A percentile compares a stretch with the other conserved stretches of the same genome.
These are phyloP conservation scores for Holacanthella duospinosa DNA, from an alignment of 2,888 invertebrate species.

Conservation along the genomic window DNA sequence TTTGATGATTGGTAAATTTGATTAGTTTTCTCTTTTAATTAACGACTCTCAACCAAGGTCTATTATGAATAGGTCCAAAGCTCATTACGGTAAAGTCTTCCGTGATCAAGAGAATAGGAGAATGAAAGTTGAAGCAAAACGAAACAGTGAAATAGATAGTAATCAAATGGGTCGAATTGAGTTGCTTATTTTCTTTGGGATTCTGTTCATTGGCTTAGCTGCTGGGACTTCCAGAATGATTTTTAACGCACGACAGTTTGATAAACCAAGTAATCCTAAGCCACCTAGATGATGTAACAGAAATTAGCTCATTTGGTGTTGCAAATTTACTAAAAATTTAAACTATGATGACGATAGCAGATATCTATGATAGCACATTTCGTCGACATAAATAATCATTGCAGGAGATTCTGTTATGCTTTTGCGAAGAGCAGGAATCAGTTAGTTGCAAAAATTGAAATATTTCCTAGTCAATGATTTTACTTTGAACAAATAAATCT, in stretches of 20 bases:
- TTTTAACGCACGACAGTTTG: neutral
- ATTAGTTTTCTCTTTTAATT: neutral
- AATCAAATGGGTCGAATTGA: neutral
- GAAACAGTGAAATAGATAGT: neutral
- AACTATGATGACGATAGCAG: too few relatives aligned
- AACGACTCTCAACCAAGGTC: neutral
- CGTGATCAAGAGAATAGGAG: neutral
- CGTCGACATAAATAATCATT: too few relatives aligned
- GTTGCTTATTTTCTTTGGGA: neutral
- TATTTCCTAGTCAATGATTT: too few relatives aligned
- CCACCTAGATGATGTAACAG: too few relatives aligned
- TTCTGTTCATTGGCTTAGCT: neutral
- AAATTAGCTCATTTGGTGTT: too few relatives aligned
- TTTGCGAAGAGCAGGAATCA: too few relatives aligned
- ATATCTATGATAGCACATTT: too few relatives aligned
- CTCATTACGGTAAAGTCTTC: neutral
- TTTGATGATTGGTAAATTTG: constrained; percentile 19
- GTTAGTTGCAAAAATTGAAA: too few relatives aligned
- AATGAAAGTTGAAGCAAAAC: neutral
- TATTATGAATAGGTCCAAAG: constrained; percentile 1
- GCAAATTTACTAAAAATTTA: too few relatives aligned
- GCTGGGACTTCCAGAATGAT: neutral
- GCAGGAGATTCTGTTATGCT: too few relatives aligned
- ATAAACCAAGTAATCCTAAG: constrained; percentile 2
- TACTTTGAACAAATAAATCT: too few relatives aligned